Conservation (phyloP, 2,113 vertebrate genomes). For the Loxodonta africana region DNA sequence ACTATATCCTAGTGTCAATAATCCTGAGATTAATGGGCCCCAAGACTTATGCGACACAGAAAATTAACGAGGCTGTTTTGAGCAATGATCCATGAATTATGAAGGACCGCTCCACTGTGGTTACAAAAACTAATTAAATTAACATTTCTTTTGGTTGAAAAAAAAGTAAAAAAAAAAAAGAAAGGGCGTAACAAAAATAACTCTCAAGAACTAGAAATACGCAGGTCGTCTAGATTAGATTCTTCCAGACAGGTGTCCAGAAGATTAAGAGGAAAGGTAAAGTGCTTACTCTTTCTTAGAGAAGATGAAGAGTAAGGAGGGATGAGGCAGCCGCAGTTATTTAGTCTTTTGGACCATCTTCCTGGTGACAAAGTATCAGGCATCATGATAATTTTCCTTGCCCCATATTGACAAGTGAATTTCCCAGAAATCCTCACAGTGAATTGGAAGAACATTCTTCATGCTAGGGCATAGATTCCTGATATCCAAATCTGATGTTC, state of each 20-base stretch:
- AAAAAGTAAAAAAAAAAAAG: neutral
- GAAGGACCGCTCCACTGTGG: slow-evolving; percentile 37
- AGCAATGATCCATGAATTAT: slow-evolving; percentile 68
- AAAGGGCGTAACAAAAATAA: neutral
- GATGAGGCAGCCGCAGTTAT: fast-evolving
- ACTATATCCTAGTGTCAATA: slow-evolving; percentile 76
- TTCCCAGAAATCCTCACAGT: neutral
- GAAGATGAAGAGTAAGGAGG: neutral
- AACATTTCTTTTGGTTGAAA: slow-evolving; percentile 33
- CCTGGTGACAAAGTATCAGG: neutral
- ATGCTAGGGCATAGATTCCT: neutral
- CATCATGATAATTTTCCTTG: neutral
- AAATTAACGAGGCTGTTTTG: slow-evolving; percentile 79
- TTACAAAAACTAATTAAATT: slow-evolving; percentile 78
- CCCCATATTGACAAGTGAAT: neutral
- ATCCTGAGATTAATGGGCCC: slow-evolving; percentile 81
- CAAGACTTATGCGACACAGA: slow-evolving; percentile 75
- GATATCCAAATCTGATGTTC: slow-evolving; percentile 39
- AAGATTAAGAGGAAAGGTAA: neutral
- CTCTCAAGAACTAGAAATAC: neutral
- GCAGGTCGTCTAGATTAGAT: neutral
- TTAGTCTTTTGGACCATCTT: neutral
- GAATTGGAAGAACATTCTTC: slow-evolving; percentile 3
- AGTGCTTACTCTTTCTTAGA: neutral
- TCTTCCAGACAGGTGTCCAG: neutral